phyloP scores from a whole-genome alignment of 2,888 invertebrate species.

The Mimumesa dahlbomi region DNA sequence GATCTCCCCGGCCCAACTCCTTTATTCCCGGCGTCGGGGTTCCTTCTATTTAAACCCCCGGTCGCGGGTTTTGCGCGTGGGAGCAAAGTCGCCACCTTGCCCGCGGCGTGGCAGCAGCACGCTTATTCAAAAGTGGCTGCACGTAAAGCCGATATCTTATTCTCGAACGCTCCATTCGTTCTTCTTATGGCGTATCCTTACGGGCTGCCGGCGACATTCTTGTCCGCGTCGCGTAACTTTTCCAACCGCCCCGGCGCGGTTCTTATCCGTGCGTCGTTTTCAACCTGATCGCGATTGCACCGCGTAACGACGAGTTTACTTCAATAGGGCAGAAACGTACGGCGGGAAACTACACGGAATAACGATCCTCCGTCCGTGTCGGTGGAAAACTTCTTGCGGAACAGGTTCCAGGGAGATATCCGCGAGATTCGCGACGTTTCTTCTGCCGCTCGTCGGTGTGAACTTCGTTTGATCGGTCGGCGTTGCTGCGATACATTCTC shows the following conservation, averaged over 20 bases:
- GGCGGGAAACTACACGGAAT: slow-evolving; percentile 38
- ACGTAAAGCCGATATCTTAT: slow-evolving; percentile 79
- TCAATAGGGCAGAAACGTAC: slow-evolving; percentile 32
- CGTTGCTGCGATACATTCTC: too few relatives aligned
- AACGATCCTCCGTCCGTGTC: slow-evolving; percentile 33
- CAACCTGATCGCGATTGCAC: slow-evolving; percentile 42
- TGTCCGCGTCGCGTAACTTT: slow-evolving; percentile 76
- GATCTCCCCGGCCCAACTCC: slow-evolving; percentile 17
- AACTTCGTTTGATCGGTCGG: too few relatives aligned
- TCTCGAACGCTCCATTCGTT: slow-evolving; percentile 78
- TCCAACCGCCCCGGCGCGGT: slow-evolving; percentile 15
- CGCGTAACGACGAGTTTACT: slow-evolving; percentile 50
- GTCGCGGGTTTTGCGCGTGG: slow-evolving; percentile 47
- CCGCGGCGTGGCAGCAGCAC: slow-evolving; percentile 49
- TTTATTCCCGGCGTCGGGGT: slow-evolving; percentile 46
- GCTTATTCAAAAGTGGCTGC: slow-evolving; percentile 67
- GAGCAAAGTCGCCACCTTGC: slow-evolving; percentile 63
- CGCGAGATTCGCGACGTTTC: neutral
- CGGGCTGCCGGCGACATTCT: slow-evolving; percentile 74
- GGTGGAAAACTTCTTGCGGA: neutral
- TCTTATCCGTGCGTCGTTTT: slow-evolving; percentile 39
- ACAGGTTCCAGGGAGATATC: neutral
- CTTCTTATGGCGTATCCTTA: slow-evolving; percentile 73
- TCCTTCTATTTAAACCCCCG: slow-evolving; percentile 27
- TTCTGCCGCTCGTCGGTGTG: neutral